Conservation (phyloP, 2,113 vertebrate genomes). For the Rhinolophus ferrumequinum region DNA sequence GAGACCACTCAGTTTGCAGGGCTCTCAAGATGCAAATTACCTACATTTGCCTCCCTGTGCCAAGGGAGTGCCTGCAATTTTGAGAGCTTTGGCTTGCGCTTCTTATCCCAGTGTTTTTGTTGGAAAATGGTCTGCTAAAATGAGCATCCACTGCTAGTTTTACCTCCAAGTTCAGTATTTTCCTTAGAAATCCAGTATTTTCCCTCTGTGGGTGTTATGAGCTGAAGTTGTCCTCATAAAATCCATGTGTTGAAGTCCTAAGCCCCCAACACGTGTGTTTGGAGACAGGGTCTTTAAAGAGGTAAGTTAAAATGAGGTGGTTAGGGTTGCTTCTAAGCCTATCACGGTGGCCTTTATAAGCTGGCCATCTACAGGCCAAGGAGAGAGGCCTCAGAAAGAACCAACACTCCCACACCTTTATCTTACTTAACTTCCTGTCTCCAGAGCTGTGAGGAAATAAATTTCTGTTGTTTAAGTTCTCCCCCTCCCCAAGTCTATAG, state of each 20-base stretch:
- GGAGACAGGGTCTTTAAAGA: neutral
- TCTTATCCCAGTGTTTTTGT: neutral
- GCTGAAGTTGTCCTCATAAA: neutral
- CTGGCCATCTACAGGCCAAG: neutral
- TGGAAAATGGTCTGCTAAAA: neutral
- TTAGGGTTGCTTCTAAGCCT: neutral
- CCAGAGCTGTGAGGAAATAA: neutral
- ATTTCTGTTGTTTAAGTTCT: neutral
- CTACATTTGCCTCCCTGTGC: neutral
- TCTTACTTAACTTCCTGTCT: neutral
- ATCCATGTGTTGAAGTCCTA: neutral
- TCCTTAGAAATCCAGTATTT: neutral
- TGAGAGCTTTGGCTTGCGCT: neutral
- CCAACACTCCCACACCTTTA: neutral
- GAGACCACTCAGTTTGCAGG: neutral
- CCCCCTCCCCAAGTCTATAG: neutral
- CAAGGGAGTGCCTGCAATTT: neutral
- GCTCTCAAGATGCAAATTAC: neutral
- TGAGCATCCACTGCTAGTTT: neutral
- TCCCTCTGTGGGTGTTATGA: neutral
- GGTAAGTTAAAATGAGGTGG: neutral
- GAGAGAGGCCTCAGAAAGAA: neutral
- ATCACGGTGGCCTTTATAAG: neutral
- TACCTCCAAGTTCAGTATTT: neutral
- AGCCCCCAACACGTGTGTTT: neutral